Percentiles rank a stretch among this genome's conserved stretches.
Evolutionary conservation across 2,113 vertebrate species (phyloP).

Genomic region (Mellivora capensis): DNA sequence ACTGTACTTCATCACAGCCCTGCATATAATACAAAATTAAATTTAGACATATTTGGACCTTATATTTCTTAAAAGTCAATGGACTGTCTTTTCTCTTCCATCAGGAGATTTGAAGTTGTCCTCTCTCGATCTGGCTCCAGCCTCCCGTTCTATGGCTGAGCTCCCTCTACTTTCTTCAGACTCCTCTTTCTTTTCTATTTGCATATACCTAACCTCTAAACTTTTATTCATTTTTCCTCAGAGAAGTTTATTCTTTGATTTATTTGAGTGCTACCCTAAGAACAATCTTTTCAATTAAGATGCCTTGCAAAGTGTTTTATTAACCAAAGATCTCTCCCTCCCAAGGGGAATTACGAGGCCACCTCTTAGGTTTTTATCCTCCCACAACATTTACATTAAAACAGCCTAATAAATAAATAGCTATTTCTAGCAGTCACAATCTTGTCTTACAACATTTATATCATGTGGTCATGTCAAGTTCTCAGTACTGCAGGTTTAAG

Average conservation of each 20-base stretch:
- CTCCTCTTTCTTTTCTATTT: not conserved
- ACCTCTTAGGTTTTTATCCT: not conserved
- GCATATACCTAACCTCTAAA: not conserved
- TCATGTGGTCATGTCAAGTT: not conserved
- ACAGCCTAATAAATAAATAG: not conserved
- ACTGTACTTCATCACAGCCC: not conserved
- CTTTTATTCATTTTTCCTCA: not conserved
- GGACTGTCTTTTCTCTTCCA: not conserved
- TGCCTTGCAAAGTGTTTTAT: not conserved
- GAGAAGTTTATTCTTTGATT: not conserved
- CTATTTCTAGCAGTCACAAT: not conserved
- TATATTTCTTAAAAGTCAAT: not conserved
- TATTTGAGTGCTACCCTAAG: not conserved
- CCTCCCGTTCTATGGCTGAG: not conserved
- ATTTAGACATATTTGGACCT: not conserved
- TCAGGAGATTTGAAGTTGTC: not conserved
- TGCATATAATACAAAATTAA: not conserved
- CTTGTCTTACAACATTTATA: not conserved
- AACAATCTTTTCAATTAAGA: not conserved
- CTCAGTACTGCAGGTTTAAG: not conserved
- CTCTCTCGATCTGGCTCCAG: not conserved
- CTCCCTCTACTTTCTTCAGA: not conserved
- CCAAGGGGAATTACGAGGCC: not conserved
- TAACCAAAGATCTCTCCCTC: not conserved
- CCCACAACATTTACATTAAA: not conserved